These are phyloP conservation scores for Vidua chalybeata DNA, from an alignment of 2,113 vertebrate genomes.

Conservation along the genomic window DNA sequence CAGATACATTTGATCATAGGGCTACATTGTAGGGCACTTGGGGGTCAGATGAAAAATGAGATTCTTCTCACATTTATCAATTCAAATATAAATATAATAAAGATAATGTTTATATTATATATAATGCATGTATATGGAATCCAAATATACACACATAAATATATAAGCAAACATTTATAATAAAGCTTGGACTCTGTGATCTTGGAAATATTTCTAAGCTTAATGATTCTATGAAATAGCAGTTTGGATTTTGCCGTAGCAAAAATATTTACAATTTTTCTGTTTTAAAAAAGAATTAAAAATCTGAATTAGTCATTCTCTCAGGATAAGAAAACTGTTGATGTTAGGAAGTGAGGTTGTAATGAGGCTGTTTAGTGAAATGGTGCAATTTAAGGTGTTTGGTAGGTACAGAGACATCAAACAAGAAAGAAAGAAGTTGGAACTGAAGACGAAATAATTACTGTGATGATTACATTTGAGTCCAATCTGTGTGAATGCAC, in stretches of 20 bases:
- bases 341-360: not conserved
- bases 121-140: not conserved
- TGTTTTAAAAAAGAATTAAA: not conserved
- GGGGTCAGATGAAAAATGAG: not conserved
- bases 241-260: not conserved
- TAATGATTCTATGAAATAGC: not conserved
- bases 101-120: not conserved
- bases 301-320: not conserved
- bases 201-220: not conserved
- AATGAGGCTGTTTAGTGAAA: not conserved
- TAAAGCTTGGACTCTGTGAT: not conserved
- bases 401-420: not conserved
- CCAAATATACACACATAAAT: not conserved
- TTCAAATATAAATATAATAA: not conserved
- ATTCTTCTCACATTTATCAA: not conserved
- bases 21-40: not conserved
- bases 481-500: constrained; percentile 27
- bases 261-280: not conserved
- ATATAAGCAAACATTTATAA: not conserved
- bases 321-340: not conserved
- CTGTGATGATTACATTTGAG: constrained; percentile 8
- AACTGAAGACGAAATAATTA: constrained; percentile 12
- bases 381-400: not conserved
- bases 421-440: constrained; percentile 1
- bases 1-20: not conserved